phyloP scores from a whole-genome alignment of 2,888 invertebrate species.

The Drosophila kuntzei region DNA sequence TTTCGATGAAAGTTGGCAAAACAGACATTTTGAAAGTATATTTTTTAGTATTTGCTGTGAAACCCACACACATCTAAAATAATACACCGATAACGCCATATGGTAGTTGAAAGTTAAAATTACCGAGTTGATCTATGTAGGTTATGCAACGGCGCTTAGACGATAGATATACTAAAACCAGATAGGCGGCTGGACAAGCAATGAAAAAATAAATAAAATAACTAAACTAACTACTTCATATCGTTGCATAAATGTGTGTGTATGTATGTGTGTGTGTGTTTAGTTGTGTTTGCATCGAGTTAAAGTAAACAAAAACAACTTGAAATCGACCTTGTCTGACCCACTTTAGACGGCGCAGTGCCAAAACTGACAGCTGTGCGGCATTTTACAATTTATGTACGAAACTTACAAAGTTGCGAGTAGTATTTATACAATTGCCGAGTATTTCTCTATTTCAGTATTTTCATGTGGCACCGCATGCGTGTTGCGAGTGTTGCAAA shows the following conservation, averaged over 20 bases:
- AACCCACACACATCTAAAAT: slow-evolving; percentile 35
- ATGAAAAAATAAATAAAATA: slow-evolving; percentile 13
- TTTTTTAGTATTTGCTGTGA: slow-evolving; percentile 10
- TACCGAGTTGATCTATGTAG: slow-evolving; percentile 35
- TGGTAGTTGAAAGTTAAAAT: slow-evolving; percentile 34
- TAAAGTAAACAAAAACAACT: slow-evolving; percentile 61
- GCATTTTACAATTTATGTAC: slow-evolving; percentile 73
- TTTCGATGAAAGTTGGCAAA: slow-evolving; percentile 6
- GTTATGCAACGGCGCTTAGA: slow-evolving; percentile 40
- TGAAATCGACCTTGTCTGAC: slow-evolving; percentile 83
- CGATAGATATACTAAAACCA: slow-evolving; percentile 25
- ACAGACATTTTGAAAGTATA: slow-evolving; percentile 10
- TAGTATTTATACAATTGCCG: slow-evolving; percentile 23
- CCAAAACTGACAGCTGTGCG: slow-evolving; percentile 76
- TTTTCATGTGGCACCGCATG: slow-evolving; percentile 37
- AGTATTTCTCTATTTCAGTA: slow-evolving; percentile 16
- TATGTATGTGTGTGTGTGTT: background rate
- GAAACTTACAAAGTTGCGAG: slow-evolving; percentile 47
- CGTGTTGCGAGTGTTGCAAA: slow-evolving; percentile 60
- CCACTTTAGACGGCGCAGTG: slow-evolving; percentile 76
- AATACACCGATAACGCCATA: slow-evolving; percentile 38
- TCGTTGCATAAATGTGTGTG: slow-evolving; percentile 1
- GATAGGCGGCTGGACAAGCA: slow-evolving; percentile 26
- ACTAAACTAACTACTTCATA: slow-evolving; percentile 25
- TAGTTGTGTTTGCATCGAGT: slow-evolving; percentile 24